Base-by-base conservation (phyloP, 2,888 invertebrate species). In the Epinotia bilunana region DNA sequence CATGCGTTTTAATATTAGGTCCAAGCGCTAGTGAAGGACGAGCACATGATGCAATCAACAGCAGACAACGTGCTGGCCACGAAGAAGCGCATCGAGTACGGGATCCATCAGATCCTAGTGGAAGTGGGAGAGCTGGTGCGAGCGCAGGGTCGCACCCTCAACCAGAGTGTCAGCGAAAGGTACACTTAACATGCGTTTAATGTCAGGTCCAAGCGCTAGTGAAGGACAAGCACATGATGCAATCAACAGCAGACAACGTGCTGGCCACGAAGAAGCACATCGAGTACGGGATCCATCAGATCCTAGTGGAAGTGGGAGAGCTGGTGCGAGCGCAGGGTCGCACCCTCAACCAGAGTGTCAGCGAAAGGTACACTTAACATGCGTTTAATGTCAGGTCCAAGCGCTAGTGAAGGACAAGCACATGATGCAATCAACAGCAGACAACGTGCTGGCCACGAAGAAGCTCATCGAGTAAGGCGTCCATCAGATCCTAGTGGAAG, bases 1-100 rank as follows among this genome's bases (percentile, higher is more conserved):
- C 13, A 13, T 53, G 53, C 7, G n/a, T n/a, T 53, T n/a, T n/a
- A 53, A 53, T 53, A 7, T n/a, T 80, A 94, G 94, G 90, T 96
- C 6, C 92, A 95, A 82, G 91, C 95, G 3, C 91, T 98, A 70
- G 94, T 95, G 2, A 97, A 97, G 85, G 95, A 96, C 75, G 97
- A 98, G 84, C 95, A 96, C 79, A 96, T 98, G 3, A 95, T 98
- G 89, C 93, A 97, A 67, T 96, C 97, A 84, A 98, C 97, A 61
- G 97, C 97, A 0, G 98, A 98, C 90, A 96, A 97, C 84, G 97
- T 98, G 49, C 88, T 97, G 83, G 97, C 97, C 76, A 97, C 96
- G 1, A 98, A 97, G 88, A 96, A 97, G 71, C 95, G 97, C 61
- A 95, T 98, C 16, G 98, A 98, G 84, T 98, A 97, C 82, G 97